Evolutionary conservation across 2,797 vertebrate genomes (phyloP).

Genomic region (Arnoldichthys spilopterus): DNA sequence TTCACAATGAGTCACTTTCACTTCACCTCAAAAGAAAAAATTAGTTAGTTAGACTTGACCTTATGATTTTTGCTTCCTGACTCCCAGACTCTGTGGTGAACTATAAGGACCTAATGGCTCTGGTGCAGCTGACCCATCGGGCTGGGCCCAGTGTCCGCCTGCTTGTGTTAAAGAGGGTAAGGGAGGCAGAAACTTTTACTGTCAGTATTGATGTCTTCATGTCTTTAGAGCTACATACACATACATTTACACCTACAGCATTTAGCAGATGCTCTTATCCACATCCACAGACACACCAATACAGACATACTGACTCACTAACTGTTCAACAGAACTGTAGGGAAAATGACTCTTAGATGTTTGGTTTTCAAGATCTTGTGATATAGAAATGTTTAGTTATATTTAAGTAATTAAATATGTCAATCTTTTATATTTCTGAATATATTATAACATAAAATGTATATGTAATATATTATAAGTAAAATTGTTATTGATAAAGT

Average conservation of each 20-base stretch:
- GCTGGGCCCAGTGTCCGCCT: conserved; percentile 85
- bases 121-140: conserved; percentile 89
- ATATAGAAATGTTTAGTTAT: too few species aligned
- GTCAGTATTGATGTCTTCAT: neutral
- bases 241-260: too few species aligned
- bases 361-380: neutral
- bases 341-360: neutral
- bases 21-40: too few species aligned
- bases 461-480: too few species aligned
- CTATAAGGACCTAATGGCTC: conserved; percentile 93
- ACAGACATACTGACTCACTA: conserved; percentile 8
- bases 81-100: conserved; percentile 87
- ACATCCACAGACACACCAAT: too few species aligned
- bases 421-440: too few species aligned
- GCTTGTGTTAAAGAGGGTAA: conserved; percentile 92
- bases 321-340: neutral
- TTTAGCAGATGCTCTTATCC: too few species aligned
- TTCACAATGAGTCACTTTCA: too few species aligned
- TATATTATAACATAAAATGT: too few species aligned
- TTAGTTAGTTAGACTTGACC: neutral
- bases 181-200: conserved; percentile 41
- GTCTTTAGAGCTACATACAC: neutral
- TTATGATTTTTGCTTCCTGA: conserved; percentile 49
- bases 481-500: too few species aligned
- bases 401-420: too few species aligned